These are phyloP conservation scores for Pachycephus smyrnensis DNA, from an alignment of 2,888 invertebrate genomes.

Conservation along the genomic window DNA sequence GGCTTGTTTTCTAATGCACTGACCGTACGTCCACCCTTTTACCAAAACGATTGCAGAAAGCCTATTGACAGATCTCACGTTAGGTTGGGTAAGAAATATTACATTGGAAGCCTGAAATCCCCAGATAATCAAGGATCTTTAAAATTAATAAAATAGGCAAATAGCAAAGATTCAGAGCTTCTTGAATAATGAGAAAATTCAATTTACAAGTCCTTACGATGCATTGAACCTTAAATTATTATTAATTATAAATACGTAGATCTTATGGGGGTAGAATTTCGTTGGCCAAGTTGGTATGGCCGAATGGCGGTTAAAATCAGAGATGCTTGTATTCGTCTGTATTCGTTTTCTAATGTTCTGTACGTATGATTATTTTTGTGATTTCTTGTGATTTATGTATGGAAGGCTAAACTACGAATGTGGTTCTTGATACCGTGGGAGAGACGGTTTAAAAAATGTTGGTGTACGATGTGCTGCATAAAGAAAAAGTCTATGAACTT, in stretches of 20 bases:
- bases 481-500: conserved; percentile 70
- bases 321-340: not conserved
- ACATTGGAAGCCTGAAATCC: not conserved
- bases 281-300: not conserved
- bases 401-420: not conserved
- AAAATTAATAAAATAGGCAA: not conserved
- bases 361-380: not conserved
- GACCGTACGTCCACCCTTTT: not conserved
- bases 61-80: not conserved
- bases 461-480: conserved; percentile 70
- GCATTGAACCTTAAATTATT: not conserved
- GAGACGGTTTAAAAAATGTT: conserved; percentile 65
- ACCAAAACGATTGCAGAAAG: not conserved
- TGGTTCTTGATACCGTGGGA: not conserved
- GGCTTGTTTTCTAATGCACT: not conserved
- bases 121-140: not conserved
- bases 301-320: not conserved
- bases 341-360: not conserved
- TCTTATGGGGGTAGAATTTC: not conserved
- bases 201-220: not conserved
- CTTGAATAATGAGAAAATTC: not conserved
- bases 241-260: not conserved
- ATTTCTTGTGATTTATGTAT: not conserved
- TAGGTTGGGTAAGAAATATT: no score
- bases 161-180: not conserved